Conservation (phyloP, 2,113 vertebrate species). For the Tenrec ecaudatus region DNA sequence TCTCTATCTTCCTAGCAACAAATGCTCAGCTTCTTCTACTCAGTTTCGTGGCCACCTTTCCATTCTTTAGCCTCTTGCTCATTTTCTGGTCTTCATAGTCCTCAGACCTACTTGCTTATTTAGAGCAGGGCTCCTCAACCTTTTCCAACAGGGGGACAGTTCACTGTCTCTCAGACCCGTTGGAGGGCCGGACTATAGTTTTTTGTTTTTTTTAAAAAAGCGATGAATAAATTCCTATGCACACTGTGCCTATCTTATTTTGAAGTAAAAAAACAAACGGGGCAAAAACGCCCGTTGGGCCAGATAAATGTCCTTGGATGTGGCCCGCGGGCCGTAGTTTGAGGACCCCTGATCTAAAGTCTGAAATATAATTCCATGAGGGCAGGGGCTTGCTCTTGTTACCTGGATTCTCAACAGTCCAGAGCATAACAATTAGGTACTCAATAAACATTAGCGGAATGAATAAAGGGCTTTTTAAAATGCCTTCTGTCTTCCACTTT, state of each 20-base stretch:
- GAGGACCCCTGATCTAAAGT: too few species aligned
- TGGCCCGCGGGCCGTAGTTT: too few species aligned
- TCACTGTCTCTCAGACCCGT: too few species aligned
- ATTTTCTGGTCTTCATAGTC: not conserved
- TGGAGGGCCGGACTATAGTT: too few species aligned
- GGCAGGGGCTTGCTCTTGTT: not conserved
- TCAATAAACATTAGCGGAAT: not conserved
- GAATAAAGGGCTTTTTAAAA: not conserved
- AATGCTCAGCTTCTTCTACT: not conserved
- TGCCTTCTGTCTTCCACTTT: not conserved
- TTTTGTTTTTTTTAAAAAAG: too few species aligned
- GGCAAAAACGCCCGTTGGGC: too few species aligned
- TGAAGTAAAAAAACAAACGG: too few species aligned
- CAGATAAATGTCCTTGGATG: too few species aligned
- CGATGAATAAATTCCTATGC: too few species aligned
- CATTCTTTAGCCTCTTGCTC: not conserved
- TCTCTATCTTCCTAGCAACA: not conserved
- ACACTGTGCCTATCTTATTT: too few species aligned
- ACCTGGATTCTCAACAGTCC: not conserved
- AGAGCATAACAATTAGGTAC: not conserved
- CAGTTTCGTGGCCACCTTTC: not conserved
- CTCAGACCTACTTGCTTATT: not conserved
- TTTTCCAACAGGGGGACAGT: too few species aligned
- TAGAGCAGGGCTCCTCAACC: too few species aligned
- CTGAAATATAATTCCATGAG: not conserved